phyloP scores from a whole-genome alignment of 1,140 invertebrate species.

The Leptoteleia sp. region DNA sequence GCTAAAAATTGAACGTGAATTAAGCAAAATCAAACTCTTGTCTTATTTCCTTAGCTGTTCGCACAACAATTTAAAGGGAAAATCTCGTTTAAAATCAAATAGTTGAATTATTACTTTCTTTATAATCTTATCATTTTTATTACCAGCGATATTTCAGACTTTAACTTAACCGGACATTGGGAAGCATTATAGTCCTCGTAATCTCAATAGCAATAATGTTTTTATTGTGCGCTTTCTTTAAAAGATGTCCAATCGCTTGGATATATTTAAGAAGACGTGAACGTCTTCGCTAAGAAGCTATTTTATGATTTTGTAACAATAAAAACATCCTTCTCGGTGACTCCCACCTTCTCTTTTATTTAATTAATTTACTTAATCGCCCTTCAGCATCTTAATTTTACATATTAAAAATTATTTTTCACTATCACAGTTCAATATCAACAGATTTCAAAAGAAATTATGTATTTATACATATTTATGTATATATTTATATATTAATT shows the following conservation, averaged over 20 bases:
- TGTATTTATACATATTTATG: no score
- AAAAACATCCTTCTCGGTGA: no score
- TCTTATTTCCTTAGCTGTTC: background rate
- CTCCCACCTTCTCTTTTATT: no score
- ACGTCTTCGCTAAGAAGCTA: background rate
- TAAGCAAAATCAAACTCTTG: background rate
- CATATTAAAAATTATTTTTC: no score
- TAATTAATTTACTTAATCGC: no score
- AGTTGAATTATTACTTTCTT: slow-evolving; percentile 8
- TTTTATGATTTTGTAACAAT: background rate
- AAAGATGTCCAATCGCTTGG: background rate
- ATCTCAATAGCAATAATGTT: slow-evolving; percentile 21
- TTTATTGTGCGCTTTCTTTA: slow-evolving; percentile 12
- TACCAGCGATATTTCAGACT: slow-evolving; percentile 10
- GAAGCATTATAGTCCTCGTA: slow-evolving; percentile 4
- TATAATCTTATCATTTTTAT: slow-evolving; percentile 14
- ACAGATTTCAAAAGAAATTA: no score
- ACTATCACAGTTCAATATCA: no score
- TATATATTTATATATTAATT: no score
- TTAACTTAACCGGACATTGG: slow-evolving; percentile 1
- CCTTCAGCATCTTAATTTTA: no score
- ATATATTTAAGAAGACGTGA: background rate
- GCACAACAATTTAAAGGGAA: background rate
- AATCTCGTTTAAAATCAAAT: slow-evolving; percentile 3
- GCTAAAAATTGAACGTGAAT: no score